Evolutionary conservation across 2,888 invertebrate species (phyloP).

Genomic region (Parthenolecanium corni): DNA sequence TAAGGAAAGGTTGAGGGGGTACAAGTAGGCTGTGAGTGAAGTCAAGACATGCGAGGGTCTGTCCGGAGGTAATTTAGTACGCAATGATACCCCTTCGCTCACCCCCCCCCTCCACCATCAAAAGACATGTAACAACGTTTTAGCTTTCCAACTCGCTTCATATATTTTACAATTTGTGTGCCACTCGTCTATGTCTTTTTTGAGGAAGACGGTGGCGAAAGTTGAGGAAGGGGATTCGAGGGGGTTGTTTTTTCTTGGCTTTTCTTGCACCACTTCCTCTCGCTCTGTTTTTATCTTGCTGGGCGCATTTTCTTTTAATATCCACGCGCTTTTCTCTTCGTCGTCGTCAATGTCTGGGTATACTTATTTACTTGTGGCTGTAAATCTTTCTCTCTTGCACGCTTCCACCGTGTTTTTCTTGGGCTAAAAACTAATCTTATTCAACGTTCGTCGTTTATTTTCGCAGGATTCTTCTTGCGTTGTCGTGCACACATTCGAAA

Average conservation of each 20-base stretch:
- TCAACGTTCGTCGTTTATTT: slow-evolving; percentile 7
- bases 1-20: not conserved
- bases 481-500: not conserved
- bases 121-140: slow-evolving; percentile 16
- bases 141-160: slow-evolving; percentile 22
- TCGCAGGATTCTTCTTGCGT: not conserved
- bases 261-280: not conserved
- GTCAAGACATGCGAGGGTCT: slow-evolving; percentile 5
- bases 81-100: slow-evolving; percentile 11
- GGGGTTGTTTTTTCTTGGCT: slow-evolving; percentile 2
- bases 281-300: not conserved
- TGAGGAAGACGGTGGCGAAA: too few relatives aligned
- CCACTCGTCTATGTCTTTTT: not conserved
- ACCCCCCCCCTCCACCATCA: not conserved
- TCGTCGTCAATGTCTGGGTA: slow-evolving; percentile 8
- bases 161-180: slow-evolving; percentile 14
- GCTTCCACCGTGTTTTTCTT: not conserved
- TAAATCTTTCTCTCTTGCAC: slow-evolving; percentile 21
- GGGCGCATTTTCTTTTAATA: not conserved
- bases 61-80: slow-evolving; percentile 21
- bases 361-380: slow-evolving; percentile 5
- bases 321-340: not conserved
- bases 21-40: not conserved
- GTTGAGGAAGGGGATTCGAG: too few relatives aligned
- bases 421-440: slow-evolving; percentile 16